Evolutionary conservation across 1,140 invertebrate genomes (phyloP), one percentile per base, ranked within the genome.

Genomic region (Drusus annulatus): DNA sequence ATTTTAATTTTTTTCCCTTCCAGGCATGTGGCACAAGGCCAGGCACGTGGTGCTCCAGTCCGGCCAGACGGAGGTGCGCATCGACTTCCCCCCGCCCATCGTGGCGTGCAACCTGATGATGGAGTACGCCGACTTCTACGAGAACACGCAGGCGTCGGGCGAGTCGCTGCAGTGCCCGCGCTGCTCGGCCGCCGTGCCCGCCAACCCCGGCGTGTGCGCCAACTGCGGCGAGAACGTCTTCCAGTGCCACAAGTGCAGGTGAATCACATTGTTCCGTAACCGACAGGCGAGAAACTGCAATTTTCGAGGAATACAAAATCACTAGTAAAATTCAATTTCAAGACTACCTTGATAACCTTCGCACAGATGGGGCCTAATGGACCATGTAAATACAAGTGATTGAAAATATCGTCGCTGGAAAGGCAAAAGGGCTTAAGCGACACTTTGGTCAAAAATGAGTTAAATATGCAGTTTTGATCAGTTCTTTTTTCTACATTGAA

Each of bases 201-300:
- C 98, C 0, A 98, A 98, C 90, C 98, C 98, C 0, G 98, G 98
- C 0, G 97, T 99, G 0, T 99, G 98, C 86, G 95, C 94, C 0
- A 99, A 99, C 87, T 99, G 98, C 87, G 98, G 98, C 2, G 98
- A 99, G 87, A 99, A 99, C 88, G 98, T 99, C 0, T 99, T 98
- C 88, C 98, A 99, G 85, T 99, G 98, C 87, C 96, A 98, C 88
- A 99, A 99, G 89, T 99, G 97, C 90, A 94, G 97, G 93, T 94
- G 85, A 85, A 13, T 85, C 1, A 10, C 36, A 36, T 8, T 6
- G 2, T 36, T 36, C 31, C 5, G n/a, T n/a, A n/a, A n/a, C n/a
- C n/a, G n/a, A n/a, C n/a, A n/a, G n/a, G n/a, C n/a, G n/a, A n/a
- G n/a, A n/a, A n/a, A n/a, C n/a, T n/a, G n/a, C n/a, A n/a, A n/a